Conservation (phyloP, 2,797 vertebrate genomes). For the Sus cebifrons region DNA sequence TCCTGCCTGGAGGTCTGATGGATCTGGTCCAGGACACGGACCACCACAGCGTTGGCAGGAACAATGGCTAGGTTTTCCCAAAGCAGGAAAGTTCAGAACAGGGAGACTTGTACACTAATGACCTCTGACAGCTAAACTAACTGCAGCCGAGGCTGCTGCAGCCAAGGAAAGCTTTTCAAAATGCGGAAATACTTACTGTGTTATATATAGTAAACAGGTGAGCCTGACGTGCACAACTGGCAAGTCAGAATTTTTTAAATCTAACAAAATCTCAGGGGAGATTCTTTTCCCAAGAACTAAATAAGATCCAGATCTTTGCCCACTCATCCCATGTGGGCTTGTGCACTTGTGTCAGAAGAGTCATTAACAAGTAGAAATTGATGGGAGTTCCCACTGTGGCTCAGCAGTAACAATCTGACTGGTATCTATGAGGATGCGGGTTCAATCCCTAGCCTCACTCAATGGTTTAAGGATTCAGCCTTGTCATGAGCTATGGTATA, state of each 20-base stretch:
- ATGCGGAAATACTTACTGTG: not conserved
- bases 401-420: too few relatives aligned
- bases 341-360: not conserved
- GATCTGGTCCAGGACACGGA: not conserved
- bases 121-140: not conserved
- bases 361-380: not conserved
- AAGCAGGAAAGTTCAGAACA: not conserved
- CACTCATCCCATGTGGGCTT: not conserved
- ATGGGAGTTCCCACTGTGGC: too few relatives aligned
- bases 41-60: accelerated
- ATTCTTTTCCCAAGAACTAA: conserved; percentile 28
- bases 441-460: too few relatives aligned
- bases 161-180: not conserved
- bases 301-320: not conserved
- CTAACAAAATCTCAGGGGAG: conserved; percentile 25
- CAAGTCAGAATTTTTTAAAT: not conserved
- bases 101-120: not conserved
- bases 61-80: not conserved
- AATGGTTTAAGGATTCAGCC: too few relatives aligned
- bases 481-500: too few relatives aligned
- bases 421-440: too few relatives aligned
- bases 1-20: not conserved
- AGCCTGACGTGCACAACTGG: not conserved
- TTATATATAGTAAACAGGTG: not conserved
- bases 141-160: not conserved